phyloP scores from a whole-genome alignment of 2,888 invertebrate species.

The Ophraella communa region DNA sequence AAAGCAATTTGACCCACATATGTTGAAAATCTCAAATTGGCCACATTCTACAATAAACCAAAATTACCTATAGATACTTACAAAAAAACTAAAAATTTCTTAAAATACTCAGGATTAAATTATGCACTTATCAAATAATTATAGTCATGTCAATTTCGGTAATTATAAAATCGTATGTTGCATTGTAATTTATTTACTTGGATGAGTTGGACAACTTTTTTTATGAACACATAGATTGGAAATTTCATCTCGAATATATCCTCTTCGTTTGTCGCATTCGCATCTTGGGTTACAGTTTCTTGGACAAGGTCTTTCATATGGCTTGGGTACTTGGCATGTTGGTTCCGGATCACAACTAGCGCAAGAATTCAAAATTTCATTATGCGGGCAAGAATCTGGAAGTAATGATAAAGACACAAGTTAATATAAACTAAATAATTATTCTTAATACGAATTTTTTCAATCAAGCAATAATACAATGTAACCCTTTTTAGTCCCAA shows the following conservation, averaged over 20 bases:
- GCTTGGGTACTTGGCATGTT: not conserved
- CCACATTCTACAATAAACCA: not conserved
- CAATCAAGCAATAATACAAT: too few relatives aligned
- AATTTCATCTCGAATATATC: not conserved
- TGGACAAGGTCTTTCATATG: not conserved
- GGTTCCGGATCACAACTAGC: not conserved
- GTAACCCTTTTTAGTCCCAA: too few relatives aligned
- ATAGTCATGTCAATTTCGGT: too few relatives aligned
- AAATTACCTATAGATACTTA: not conserved
- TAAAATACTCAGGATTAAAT: too few relatives aligned
- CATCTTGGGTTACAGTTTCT: not conserved
- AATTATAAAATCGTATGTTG: too few relatives aligned
- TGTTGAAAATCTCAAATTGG: not conserved
- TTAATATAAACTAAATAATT: too few relatives aligned
- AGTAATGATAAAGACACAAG: too few relatives aligned
- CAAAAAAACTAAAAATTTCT: too few relatives aligned
- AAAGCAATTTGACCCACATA: not conserved
- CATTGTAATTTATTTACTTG: not conserved
- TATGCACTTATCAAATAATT: too few relatives aligned
- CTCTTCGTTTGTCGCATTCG: not conserved
- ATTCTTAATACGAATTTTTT: too few relatives aligned
- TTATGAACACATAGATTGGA: not conserved
- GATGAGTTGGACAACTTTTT: not conserved
- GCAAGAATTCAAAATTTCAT: not conserved
- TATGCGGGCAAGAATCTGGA: too few relatives aligned